Evolutionary conservation across 92 coral and sea anemone genomes (phyloP).

Genomic region (Porites rus): DNA sequence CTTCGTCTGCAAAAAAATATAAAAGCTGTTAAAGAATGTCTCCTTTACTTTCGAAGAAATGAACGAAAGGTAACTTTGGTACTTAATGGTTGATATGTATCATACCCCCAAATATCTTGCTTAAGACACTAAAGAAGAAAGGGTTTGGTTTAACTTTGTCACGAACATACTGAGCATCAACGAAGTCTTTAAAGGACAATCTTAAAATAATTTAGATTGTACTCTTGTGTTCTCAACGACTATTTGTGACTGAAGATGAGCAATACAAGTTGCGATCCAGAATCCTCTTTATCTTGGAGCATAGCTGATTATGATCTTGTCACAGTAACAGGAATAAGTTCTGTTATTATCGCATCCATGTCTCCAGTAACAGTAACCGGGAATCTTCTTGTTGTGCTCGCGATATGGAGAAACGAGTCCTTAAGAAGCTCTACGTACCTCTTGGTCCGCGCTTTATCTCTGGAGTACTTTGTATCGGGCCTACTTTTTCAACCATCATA

Average conservation of each 20-base stretch:
- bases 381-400: constrained; percentile 5
- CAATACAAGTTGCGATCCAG: neutral
- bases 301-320: neutral
- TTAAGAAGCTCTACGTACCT: neutral
- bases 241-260: neutral
- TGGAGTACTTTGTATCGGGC: neutral
- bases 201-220: neutral
- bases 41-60: too few species aligned
- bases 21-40: too few species aligned
- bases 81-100: too few species aligned
- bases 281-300: neutral
- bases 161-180: too few species aligned
- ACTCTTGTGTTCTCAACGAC: neutral
- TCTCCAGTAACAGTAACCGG: neutral
- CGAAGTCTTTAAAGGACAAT: too few species aligned
- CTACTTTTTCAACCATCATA: neutral
- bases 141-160: too few species aligned
- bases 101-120: too few species aligned
- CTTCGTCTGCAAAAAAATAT: neutral
- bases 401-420: neutral
- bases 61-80: too few species aligned
- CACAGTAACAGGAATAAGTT: neutral
- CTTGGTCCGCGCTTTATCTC: neutral
- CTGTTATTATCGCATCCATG: neutral
- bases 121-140: too few species aligned